phyloP scores from a whole-genome alignment of 2,797 vertebrate genomes.

The Distichodus sexfasciatus region DNA sequence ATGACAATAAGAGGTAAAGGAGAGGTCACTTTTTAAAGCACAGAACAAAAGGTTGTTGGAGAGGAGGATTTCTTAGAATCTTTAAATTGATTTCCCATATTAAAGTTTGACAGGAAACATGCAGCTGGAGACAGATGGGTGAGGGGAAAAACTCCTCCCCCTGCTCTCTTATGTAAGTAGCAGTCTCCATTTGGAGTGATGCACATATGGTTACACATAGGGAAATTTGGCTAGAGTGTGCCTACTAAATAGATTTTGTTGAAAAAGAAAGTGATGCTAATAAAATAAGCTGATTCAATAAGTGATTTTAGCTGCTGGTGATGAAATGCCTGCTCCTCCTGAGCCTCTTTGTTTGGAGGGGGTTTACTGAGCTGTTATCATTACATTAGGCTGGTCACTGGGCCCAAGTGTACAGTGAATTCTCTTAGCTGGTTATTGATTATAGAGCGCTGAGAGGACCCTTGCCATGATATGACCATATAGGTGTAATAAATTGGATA shows the following conservation, averaged over 20 bases:
- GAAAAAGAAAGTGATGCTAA: background rate
- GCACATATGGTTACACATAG: background rate
- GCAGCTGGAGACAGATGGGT: conserved; percentile 27
- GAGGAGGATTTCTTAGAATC: background rate
- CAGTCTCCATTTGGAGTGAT: background rate
- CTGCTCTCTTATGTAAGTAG: background rate
- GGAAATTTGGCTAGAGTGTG: no score
- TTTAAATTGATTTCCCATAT: conserved; percentile 35
- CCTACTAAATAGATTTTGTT: no score
- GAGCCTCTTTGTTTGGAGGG: conserved; percentile 33
- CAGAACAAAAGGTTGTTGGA: conserved; percentile 4
- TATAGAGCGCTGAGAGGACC: conserved; percentile 10
- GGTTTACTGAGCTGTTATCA: conserved; percentile 41
- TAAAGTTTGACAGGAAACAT: conserved; percentile 20
- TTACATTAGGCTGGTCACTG: conserved; percentile 45
- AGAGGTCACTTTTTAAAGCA: conserved; percentile 26
- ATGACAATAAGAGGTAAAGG: conserved; percentile 40
- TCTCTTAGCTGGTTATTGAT: conserved; percentile 34
- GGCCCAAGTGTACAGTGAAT: conserved; percentile 28
- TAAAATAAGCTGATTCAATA: background rate
- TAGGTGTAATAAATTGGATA: conserved; percentile 13
- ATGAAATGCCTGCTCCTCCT: conserved; percentile 17
- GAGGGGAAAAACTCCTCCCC: background rate
- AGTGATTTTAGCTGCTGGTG: background rate
- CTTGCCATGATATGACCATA: conserved; percentile 21